Conservation (phyloP, 1,140 invertebrate genomes). For the Ostrea edulis region DNA sequence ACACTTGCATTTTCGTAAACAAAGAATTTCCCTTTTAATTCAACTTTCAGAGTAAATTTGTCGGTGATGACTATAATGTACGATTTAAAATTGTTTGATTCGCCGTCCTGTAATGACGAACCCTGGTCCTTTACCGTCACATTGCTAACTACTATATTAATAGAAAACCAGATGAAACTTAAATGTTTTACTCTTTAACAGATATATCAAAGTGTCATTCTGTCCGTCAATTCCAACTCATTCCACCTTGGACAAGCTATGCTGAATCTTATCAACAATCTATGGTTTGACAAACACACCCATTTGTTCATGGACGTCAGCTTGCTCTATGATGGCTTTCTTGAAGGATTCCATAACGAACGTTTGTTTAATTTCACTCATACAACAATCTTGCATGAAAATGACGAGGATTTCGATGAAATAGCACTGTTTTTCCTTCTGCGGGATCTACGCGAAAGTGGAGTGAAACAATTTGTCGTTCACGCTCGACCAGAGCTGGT, state of each 20-base stretch:
- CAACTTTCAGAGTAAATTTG: too few relatives aligned
- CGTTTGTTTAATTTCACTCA: slow-evolving; percentile 22
- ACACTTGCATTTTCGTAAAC: too few relatives aligned
- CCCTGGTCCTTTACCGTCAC: too few relatives aligned
- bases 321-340: slow-evolving; percentile 50
- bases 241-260: slow-evolving; percentile 7
- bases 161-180: too few relatives aligned
- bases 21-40: too few relatives aligned
- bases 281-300: neutral
- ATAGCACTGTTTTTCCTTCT: slow-evolving; percentile 42
- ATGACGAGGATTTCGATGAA: slow-evolving; percentile 30
- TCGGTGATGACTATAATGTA: too few relatives aligned
- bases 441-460: slow-evolving; percentile 20
- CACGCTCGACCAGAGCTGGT: neutral
- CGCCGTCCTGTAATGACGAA: too few relatives aligned
- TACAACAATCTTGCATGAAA: neutral
- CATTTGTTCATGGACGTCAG: slow-evolving; percentile 44
- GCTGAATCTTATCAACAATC: neutral
- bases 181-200: neutral
- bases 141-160: too few relatives aligned
- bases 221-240: neutral
- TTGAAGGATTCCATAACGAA: slow-evolving; percentile 39
- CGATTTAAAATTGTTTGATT: too few relatives aligned
- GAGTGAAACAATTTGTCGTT: slow-evolving; percentile 21
- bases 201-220: neutral